Conservation (phyloP, 2,888 invertebrate genomes). For the Thera obeliscata region DNA sequence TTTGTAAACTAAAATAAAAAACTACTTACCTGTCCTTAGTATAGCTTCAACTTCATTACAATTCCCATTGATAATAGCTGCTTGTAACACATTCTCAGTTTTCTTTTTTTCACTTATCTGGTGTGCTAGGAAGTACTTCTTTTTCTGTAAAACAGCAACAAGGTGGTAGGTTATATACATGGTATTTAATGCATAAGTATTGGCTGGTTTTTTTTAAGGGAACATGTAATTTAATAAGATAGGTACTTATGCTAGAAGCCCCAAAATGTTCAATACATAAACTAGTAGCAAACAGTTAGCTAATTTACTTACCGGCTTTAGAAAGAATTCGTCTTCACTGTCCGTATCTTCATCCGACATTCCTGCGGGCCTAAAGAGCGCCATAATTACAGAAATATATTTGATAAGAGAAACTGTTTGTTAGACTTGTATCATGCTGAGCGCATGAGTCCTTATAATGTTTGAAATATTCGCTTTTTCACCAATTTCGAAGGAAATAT, state of each 20-base stretch:
- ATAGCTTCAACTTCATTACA: conserved; percentile 61
- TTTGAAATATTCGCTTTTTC: conserved; percentile 1
- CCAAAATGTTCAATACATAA: background rate
- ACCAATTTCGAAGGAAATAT: background rate
- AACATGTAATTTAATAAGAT: no score
- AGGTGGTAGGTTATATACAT: background rate
- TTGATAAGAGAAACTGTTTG: background rate
- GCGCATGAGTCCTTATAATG: conserved; percentile 7
- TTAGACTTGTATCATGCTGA: background rate
- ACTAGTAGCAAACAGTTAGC: background rate
- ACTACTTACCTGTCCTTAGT: conserved; percentile 53
- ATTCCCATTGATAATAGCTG: conserved; percentile 71
- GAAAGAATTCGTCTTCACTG: conserved; percentile 70
- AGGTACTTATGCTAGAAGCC: background rate
- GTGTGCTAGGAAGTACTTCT: conserved; percentile 48
- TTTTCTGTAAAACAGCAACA: conserved; percentile 48
- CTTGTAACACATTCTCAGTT: conserved; percentile 67
- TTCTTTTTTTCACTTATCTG: conserved; percentile 60
- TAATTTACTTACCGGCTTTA: conserved; percentile 62
- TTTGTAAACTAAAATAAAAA: no score
- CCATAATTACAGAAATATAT: conserved; percentile 36
- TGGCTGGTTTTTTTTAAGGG: background rate
- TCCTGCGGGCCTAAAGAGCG: conserved; percentile 70
- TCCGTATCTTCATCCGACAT: conserved; percentile 73
- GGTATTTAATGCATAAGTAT: no score